These are phyloP conservation scores for Griposia aprilina DNA, from an alignment of 2,888 invertebrate species.

Conservation along the genomic window DNA sequence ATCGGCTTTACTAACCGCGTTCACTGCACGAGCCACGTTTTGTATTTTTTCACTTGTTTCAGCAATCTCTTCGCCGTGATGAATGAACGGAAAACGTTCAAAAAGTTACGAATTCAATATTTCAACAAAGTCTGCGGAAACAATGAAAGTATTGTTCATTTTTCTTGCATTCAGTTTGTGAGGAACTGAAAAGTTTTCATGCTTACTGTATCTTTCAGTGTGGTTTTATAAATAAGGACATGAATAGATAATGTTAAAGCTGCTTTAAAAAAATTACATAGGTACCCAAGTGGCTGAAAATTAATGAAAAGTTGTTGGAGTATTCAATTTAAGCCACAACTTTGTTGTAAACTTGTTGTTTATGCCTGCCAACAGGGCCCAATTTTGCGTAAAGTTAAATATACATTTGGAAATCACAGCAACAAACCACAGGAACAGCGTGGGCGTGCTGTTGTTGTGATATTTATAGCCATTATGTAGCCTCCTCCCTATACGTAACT, in stretches of 20 bases:
- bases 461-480: conserved; percentile 70
- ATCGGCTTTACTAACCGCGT: conserved; percentile 46
- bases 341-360: conserved; percentile 59
- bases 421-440: conserved; percentile 63
- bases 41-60: conserved; percentile 66
- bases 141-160: conserved; percentile 53
- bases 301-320: conserved; percentile 39
- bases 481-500: conserved; percentile 53
- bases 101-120: conserved; percentile 56
- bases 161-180: conserved; percentile 39
- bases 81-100: conserved; percentile 52
- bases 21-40: conserved; percentile 33
- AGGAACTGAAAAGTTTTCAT: conserved; percentile 25
- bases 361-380: conserved; percentile 55
- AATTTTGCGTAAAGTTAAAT: conserved; percentile 55
- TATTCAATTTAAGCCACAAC: conserved; percentile 53
- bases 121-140: conserved; percentile 46
- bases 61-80: conserved; percentile 63
- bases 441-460: conserved; percentile 66
- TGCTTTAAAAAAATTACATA: conserved; percentile 12
- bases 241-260: background rate
- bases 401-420: conserved; percentile 67
- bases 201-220: background rate
- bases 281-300: conserved; percentile 17
- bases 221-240: conserved; percentile 6